These are phyloP conservation scores for Euschistus heros DNA, from an alignment of 1,140 invertebrate genomes.

Conservation along the genomic window DNA sequence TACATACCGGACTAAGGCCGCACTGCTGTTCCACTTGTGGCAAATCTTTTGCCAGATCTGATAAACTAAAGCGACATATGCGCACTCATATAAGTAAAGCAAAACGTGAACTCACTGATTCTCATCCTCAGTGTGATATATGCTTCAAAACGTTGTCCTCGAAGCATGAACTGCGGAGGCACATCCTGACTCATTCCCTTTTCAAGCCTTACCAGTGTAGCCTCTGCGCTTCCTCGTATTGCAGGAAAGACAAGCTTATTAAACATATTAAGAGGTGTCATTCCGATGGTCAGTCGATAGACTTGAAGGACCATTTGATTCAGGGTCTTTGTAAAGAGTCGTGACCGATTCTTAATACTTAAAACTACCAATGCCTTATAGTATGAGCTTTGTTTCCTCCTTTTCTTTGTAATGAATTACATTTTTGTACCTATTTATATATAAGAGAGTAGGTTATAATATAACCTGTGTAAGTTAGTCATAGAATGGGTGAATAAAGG, in stretches of 20 bases:
- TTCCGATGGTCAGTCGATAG: background rate
- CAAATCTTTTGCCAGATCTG: slow-evolving; percentile 33
- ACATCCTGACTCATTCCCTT: slow-evolving; percentile 17
- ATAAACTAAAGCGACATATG: slow-evolving; percentile 22
- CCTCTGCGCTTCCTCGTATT: slow-evolving; percentile 18
- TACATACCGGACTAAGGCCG: slow-evolving; percentile 42
- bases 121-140: slow-evolving; percentile 13
- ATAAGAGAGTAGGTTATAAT: too few species aligned
- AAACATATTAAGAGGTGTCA: slow-evolving; percentile 22
- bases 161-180: slow-evolving; percentile 17
- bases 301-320: too few species aligned
- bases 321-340: too few species aligned
- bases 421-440: too few species aligned
- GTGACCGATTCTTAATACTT: too few species aligned
- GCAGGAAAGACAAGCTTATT: slow-evolving; percentile 20
- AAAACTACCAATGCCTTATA: too few species aligned
- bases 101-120: background rate
- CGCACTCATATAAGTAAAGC: background rate
- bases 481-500: too few species aligned
- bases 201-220: slow-evolving; percentile 22
- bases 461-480: too few species aligned
- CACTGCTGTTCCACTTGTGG: slow-evolving; percentile 45
- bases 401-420: too few species aligned
- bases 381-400: too few species aligned
- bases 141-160: slow-evolving; percentile 20